Conservation (phyloP, 2,888 invertebrate genomes). For the Parnassius smintheus region DNA sequence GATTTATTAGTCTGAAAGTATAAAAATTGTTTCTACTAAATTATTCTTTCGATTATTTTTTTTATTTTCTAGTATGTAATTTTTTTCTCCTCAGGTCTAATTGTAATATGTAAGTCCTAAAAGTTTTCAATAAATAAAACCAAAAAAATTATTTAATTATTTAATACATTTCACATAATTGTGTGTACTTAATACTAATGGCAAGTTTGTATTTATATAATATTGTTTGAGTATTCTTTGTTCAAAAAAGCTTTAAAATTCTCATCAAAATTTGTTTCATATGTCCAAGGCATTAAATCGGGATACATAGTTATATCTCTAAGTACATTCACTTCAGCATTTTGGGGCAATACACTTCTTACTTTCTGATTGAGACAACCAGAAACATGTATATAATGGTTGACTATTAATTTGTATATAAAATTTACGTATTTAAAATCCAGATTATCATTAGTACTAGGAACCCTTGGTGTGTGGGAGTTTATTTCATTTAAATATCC, state of each 20-base stretch:
- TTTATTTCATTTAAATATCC: conserved; percentile 74
- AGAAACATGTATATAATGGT: conserved; percentile 68
- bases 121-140: conserved; percentile 11
- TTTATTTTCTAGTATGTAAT: not conserved
- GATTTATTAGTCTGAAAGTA: not conserved
- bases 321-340: conserved; percentile 55
- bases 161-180: conserved; percentile 9
- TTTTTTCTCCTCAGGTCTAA: not conserved
- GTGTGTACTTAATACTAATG: not conserved
- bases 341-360: conserved; percentile 67
- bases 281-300: conserved; percentile 73
- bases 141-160: conserved; percentile 3
- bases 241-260: conserved; percentile 68
- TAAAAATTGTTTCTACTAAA: not conserved
- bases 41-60: not conserved
- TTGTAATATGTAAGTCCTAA: conserved; percentile 2
- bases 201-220: conserved; percentile 7
- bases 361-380: conserved; percentile 75
- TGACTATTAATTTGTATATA: conserved; percentile 71
- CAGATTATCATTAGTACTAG: conserved; percentile 66
- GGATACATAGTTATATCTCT: conserved; percentile 64
- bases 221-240: conserved; percentile 31
- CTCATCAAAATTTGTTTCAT: conserved; percentile 69
- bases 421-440: conserved; percentile 75
- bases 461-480: conserved; percentile 51